These are phyloP conservation scores for Seira musarum DNA, from an alignment of 2,888 invertebrate genomes.

Conservation along the genomic window DNA sequence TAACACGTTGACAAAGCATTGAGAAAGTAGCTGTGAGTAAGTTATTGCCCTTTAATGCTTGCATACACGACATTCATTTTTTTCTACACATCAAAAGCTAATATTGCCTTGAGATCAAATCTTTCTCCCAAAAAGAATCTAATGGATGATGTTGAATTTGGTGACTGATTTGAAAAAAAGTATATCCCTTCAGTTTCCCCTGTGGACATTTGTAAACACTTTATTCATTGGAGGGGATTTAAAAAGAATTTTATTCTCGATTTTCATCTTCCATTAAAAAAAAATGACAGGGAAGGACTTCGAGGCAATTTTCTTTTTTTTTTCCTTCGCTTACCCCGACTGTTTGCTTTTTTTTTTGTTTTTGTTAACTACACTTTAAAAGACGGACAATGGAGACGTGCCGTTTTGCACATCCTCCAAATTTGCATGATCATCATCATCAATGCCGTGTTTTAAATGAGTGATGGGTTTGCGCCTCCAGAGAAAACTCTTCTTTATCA, in stretches of 20 bases:
- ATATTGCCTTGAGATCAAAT: slow-evolving; percentile 21
- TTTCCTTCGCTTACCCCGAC: slow-evolving; percentile 1
- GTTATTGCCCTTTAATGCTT: slow-evolving; percentile 16
- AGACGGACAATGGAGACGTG: neutral
- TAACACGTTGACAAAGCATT: slow-evolving; percentile 17
- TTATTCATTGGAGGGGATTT: neutral
- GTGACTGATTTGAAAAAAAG: neutral
- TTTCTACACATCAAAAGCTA: slow-evolving; percentile 1
- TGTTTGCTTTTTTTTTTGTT: slow-evolving; percentile 8
- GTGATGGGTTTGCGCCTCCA: slow-evolving; percentile 9
- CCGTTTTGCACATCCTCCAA: slow-evolving; percentile 8
- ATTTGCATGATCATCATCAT: slow-evolving; percentile 28
- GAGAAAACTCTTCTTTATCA: slow-evolving; percentile 11
- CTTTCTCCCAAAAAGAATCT: slow-evolving; percentile 5
- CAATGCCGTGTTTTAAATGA: neutral
- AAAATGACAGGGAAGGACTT: neutral
- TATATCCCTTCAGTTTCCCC: slow-evolving; percentile 1
- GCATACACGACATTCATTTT: slow-evolving; percentile 5
- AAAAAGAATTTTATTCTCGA: neutral
- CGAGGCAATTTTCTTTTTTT: slow-evolving; percentile 5
- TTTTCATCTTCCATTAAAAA: neutral
- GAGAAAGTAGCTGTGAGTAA: neutral
- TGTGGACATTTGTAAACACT: neutral
- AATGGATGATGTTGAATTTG: slow-evolving; percentile 8
- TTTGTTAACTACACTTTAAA: slow-evolving; percentile 1